A percentile compares a stretch with the other conserved stretches of the same genome.
Evolutionary conservation across 2,888 invertebrate genomes (phyloP).

Genomic region (Cheilosia urbana): DNA sequence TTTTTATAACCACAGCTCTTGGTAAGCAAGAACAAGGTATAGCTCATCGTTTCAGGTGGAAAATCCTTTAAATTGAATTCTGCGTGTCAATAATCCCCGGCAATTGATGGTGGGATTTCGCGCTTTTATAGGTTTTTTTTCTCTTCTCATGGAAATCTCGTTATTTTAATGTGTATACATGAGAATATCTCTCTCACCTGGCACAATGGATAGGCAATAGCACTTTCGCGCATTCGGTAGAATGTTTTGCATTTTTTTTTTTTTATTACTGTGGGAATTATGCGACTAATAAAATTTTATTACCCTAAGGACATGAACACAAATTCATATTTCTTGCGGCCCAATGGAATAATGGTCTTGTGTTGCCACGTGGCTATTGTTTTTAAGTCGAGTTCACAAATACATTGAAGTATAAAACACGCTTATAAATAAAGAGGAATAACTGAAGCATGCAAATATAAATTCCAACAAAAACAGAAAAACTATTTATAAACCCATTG

Average conservation of each 20-base stretch:
- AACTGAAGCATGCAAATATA: conserved; percentile 31
- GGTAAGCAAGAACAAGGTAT: conserved; percentile 6
- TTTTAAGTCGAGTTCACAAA: conserved; percentile 16
- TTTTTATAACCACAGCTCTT: conserved; percentile 12
- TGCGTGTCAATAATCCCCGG: conserved; percentile 67
- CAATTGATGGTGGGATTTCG: conserved; percentile 62
- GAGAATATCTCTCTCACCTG: background rate
- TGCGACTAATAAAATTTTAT: conserved; percentile 63
- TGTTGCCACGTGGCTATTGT: background rate
- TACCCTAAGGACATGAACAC: conserved; percentile 36
- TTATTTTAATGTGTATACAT: conserved; percentile 14
- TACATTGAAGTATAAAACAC: background rate
- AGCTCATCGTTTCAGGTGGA: conserved; percentile 54
- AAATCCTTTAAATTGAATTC: conserved; percentile 72
- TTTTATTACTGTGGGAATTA: conserved; percentile 53
- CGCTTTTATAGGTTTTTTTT: conserved; percentile 28
- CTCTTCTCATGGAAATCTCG: background rate
- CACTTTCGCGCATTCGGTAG: background rate
- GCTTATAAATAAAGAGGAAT: background rate
- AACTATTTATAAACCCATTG: conserved; percentile 11
- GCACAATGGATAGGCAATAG: conserved; percentile 33
- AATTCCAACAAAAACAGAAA: conserved; percentile 14
- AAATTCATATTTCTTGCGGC: background rate
- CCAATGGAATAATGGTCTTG: conserved; percentile 11
- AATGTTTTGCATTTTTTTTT: conserved; percentile 14